phyloP scores from a whole-genome alignment of 2,113 vertebrate genomes.

The Tinamus guttatus region DNA sequence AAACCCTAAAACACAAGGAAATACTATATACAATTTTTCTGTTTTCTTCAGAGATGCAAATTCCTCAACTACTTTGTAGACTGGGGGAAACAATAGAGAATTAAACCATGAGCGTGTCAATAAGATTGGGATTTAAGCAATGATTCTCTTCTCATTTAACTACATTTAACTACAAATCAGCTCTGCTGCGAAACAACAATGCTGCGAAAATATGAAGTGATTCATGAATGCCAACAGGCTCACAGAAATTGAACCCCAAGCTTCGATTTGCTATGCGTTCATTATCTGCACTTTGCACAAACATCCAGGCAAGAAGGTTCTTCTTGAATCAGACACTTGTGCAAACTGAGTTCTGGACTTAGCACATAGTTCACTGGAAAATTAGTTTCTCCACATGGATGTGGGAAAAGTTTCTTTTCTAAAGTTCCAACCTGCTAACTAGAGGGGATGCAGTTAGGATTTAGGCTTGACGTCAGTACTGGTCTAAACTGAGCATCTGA shows the following conservation, averaged over 20 bases:
- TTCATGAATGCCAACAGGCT: background rate
- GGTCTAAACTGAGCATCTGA: background rate
- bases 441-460: background rate
- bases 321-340: background rate
- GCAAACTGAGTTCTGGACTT: background rate
- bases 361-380: background rate
- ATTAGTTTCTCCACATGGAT: background rate
- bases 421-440: background rate
- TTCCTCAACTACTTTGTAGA: background rate
- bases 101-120: accelerated
- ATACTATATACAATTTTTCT: background rate
- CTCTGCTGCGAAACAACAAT: background rate
- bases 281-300: background rate
- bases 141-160: background rate
- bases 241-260: background rate
- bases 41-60: background rate
- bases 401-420: background rate
- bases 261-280: background rate
- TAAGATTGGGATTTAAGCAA: background rate
- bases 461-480: background rate
- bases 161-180: background rate
- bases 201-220: background rate
- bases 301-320: background rate
- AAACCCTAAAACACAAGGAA: background rate
- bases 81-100: background rate